Evolutionary conservation across 2,113 vertebrate genomes (phyloP), one percentile per base, ranked within the genome.

Genomic region (Acrocephalus kingi): DNA sequence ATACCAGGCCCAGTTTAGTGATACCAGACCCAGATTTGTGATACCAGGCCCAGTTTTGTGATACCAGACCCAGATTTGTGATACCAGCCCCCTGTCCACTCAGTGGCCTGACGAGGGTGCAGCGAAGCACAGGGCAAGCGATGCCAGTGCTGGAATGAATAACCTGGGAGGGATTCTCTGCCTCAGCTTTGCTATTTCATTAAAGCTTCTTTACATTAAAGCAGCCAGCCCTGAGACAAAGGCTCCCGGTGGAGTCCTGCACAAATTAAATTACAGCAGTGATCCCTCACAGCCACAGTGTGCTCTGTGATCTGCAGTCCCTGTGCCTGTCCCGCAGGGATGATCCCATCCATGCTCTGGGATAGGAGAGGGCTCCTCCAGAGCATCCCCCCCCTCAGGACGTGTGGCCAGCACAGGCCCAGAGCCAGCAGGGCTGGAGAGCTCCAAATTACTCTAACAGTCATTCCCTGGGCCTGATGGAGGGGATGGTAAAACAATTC

Each of bases 241-340:
- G 80, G 8, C 25, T 41, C 37, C 30, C 20, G 3, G 54, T 11
- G 27, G 62, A 82, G 33, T 12, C 18, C 45, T 27, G 61, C 56
- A 54, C 66, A 82, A 66, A 74, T 66, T 41, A 30, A 81, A 64
- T 69, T 15, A 49, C 64, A 59, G 52, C 69, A 16, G 46, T 7
- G 6, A 31, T 41, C 66, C 46, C 59, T 46, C 7, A 0, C 19
- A 13, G 41, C 11, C 71, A 6, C 2, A 0, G 9, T 2, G 11
- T 5, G 27, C 51, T 39, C 18, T 62, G 46, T 12, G 45, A 74
- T 63, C 43, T 11, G 49, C n/a, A 45, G 51, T 15, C 13, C 31
- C 63, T 27, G 35, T 9, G 0, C 41, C 16, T 2, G 4, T 30
- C 73, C 66, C 69, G 4, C 9, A 3, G n/a, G 59, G 28, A 43